Evolutionary conservation across 2,797 vertebrate species (phyloP), one percentile per base, ranked within the genome.

Genomic region (Hoplostethus mediterraneus): DNA sequence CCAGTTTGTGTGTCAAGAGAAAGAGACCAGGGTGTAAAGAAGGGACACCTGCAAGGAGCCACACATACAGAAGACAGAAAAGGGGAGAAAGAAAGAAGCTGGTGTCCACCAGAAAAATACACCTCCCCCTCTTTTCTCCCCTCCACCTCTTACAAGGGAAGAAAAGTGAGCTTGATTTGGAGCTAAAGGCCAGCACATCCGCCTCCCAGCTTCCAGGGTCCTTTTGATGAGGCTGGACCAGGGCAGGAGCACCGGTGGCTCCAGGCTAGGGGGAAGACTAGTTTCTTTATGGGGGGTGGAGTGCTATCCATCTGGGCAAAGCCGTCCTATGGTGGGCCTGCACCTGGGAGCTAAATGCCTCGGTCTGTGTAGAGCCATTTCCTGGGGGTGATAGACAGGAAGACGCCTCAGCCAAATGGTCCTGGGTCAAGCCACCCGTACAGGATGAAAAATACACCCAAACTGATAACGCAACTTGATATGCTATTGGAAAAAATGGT

Each of bases 281-380:
- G 90, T 73, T 89, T 92, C 93, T 94, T 94, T 95, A 94, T 94
- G 91, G 92, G 85, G 84, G 83, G 80, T 85, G 80, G 88, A 85
- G 89, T 87, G 90, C 81, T 67, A 48, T 93, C 94, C 93, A 91
- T 93, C 92, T 94, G 93, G 94, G 89, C 87, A 87, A 92, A 91
- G 90, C 88, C 82, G 80, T 89, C 88, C 80, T 82, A 75, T 88
- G 84, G 83, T 77, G 90, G 88, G 76, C 83, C 91, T 93, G 94
- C 94, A 94, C 94, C 94, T 95, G 94, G 92, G 82, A 79, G 67
- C 92, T 94, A 90, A 95, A 95, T 93, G 92, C 90, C 81, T 86
- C 89, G 71, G 71, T 91, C 93, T 95, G 93, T 93, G 87, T 90
- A 60, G 57, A 80, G 81, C 69, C 89, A 61, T 92, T 94, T 94